phyloP scores from a whole-genome alignment of 1,140 invertebrate species.

The Patella vulgata region DNA sequence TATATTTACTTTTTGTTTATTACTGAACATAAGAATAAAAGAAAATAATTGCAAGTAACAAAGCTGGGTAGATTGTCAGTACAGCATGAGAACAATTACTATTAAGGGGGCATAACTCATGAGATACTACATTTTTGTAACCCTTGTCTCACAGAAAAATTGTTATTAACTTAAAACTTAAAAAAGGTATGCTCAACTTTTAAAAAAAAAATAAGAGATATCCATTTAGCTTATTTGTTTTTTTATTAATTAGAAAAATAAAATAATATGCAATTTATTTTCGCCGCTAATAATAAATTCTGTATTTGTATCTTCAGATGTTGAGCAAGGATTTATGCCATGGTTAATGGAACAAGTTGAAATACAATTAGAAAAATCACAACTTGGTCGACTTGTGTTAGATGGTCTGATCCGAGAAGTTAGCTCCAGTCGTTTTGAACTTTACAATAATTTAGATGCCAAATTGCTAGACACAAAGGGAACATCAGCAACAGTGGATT shows the following conservation, averaged over 20 bases:
- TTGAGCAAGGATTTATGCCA: slow-evolving; percentile 84
- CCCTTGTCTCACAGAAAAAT: too few species aligned
- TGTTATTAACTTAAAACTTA: too few species aligned
- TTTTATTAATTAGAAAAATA: too few species aligned
- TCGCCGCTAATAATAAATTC: too few species aligned
- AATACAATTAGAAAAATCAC: slow-evolving; percentile 79
- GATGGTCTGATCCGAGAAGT: slow-evolving; percentile 70
- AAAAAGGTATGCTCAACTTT: too few species aligned
- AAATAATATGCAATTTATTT: too few species aligned
- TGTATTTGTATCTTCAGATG: slow-evolving; percentile 59
- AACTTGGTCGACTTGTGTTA: slow-evolving; percentile 81
- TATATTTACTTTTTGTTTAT: neutral
- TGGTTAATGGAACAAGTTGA: slow-evolving; percentile 87
- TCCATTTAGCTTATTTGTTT: too few species aligned
- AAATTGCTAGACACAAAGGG: slow-evolving; percentile 1
- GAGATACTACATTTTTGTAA: too few species aligned
- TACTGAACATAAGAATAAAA: neutral
- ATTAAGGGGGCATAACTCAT: too few species aligned
- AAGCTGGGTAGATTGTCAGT: too few species aligned
- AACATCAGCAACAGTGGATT: neutral
- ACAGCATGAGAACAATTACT: too few species aligned
- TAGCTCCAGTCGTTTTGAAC: slow-evolving; percentile 46
- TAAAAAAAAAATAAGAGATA: too few species aligned
- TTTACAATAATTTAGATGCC: slow-evolving; percentile 43
- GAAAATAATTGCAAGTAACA: neutral